phyloP scores from a whole-genome alignment of 2,797 vertebrate species.

The Triplophysa yarkandensis region DNA sequence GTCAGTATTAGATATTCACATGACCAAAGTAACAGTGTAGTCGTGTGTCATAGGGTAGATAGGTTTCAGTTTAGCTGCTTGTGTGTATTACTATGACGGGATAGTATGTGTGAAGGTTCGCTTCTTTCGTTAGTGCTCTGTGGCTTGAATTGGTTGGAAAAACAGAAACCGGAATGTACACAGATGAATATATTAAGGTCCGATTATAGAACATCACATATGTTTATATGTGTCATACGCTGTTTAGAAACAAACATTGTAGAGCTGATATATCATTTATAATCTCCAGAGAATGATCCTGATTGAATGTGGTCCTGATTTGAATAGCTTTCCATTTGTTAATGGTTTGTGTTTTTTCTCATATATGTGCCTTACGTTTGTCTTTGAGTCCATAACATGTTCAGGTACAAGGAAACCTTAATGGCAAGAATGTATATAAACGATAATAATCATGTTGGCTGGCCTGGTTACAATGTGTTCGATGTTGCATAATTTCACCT shows the following conservation, averaged over 20 bases:
- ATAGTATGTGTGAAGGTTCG: constrained; percentile 42
- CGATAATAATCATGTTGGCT: constrained; percentile 5
- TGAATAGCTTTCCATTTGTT: constrained; percentile 59
- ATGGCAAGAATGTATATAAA: constrained; percentile 38
- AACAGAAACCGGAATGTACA: constrained; percentile 26
- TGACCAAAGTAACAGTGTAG: constrained; percentile 56
- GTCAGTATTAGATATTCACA: constrained; percentile 58
- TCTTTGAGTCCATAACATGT: constrained; percentile 74
- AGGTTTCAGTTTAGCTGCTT: constrained; percentile 46
- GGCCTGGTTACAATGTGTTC: constrained; percentile 2
- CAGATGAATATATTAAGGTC: constrained; percentile 10
- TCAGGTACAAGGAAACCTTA: constrained; percentile 59
- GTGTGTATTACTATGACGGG: constrained; percentile 37
- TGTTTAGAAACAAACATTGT: constrained; percentile 22
- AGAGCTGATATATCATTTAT: not conserved
- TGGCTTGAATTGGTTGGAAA: constrained; percentile 35
- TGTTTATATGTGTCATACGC: constrained; percentile 1
- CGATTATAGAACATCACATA: constrained; percentile 33
- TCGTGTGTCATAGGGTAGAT: constrained; percentile 44
- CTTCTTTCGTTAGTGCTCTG: constrained; percentile 25
- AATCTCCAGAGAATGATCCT: not conserved
- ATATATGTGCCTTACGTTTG: constrained; percentile 83
- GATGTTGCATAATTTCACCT: not conserved
- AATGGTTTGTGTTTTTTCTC: constrained; percentile 51
- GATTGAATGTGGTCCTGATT: constrained; percentile 43